Evolutionary conservation across 2,888 invertebrate species (phyloP).

Genomic region (Mamestra brassicae): DNA sequence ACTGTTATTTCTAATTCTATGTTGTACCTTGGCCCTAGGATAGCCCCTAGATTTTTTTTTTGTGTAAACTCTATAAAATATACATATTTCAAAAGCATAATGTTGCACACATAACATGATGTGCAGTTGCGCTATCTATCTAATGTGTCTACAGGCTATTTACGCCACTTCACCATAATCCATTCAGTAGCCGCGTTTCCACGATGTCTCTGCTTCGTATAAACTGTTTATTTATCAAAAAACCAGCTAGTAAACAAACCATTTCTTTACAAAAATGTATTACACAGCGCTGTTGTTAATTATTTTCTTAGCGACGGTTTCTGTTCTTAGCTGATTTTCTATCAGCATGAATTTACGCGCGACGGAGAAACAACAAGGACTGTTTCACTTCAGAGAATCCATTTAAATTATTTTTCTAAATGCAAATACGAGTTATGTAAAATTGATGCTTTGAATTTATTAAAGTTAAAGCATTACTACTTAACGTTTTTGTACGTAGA

Average conservation of each 20-base stretch:
- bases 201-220: background rate
- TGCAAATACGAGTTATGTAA: background rate
- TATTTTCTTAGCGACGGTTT: conserved; percentile 8
- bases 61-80: too few relatives aligned
- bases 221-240: too few relatives aligned
- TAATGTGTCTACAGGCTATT: too few relatives aligned
- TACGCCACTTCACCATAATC: too few relatives aligned
- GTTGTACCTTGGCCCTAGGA: too few relatives aligned
- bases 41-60: too few relatives aligned
- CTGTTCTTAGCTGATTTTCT: background rate
- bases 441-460: background rate
- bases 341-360: background rate
- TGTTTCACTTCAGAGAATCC: background rate
- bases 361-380: background rate
- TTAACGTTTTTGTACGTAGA: background rate
- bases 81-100: too few relatives aligned
- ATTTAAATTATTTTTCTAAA: background rate
- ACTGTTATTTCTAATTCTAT: too few relatives aligned
- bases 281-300: background rate
- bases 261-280: background rate
- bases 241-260: too few relatives aligned
- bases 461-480: background rate
- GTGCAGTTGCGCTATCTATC: too few relatives aligned
- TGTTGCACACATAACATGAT: too few relatives aligned
- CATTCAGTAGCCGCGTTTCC: background rate